Base-by-base conservation (phyloP, 2,797 vertebrate species). In the Syncerus caffer region DNA sequence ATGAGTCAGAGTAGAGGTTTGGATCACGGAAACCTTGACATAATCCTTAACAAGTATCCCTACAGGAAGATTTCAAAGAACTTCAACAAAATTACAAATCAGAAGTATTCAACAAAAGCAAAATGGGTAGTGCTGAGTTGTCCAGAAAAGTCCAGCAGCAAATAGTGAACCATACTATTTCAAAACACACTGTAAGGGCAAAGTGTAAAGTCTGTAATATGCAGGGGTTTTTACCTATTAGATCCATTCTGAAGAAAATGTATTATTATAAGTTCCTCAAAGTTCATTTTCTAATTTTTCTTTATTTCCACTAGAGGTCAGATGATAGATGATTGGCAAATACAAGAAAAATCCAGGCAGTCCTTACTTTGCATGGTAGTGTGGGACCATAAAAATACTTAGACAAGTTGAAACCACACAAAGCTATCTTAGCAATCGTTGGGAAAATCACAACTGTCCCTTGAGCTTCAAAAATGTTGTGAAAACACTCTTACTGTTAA, bases 271-370 rank as follows among this genome's bases (percentile, higher is more conserved):
- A 11, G 67, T 90, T 76, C 74, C 50, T 85, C 47, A 34, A 90
- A 71, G 13, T 79, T 51, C 67, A 93, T 85, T 88, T 47, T 90
- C 71, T 82, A 88, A 34, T 85, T 95, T 38, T 89, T 89, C 51
- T 86, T 84, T 79, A 93, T 85, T 84, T 84, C 89, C 84, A 96
- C 29, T 84, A 96, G 62, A 87, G 51, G 55, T 86, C 93, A 94
- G 51, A 71, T 58, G 34, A 67, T 2, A 45, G 4, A 51, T 78
- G 60, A 71, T 23, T 55, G 25, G 60, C 82, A 90, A 79, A 86
- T 23, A 1, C 16, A 85, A 84, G 42, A 82, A 87, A 89, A 79
- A 96, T 62, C 71, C 3, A 34, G 4, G 53, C 6, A 76, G 29
- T 50, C 60, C 53, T 80, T 25, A 4, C 13, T 78, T 78, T 89